phyloP scores from a whole-genome alignment of 2,888 invertebrate genomes.

The Chalcosyrphus nemorum region DNA sequence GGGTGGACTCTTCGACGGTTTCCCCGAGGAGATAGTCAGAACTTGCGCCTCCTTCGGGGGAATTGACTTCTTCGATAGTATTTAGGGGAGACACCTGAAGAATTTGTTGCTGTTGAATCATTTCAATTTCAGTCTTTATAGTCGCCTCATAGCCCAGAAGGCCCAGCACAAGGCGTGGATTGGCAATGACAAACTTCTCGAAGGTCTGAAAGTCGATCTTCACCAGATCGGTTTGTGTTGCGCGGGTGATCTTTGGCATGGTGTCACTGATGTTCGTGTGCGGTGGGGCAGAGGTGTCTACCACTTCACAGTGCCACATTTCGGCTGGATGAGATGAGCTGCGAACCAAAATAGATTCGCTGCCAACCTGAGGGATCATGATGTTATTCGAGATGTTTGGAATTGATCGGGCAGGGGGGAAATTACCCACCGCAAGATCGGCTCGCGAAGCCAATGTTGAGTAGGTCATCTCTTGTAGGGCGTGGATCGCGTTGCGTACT shows the following conservation, averaged over 20 bases:
- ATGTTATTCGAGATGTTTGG: conserved; percentile 86
- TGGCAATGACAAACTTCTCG: conserved; percentile 85
- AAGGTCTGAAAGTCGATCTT: conserved; percentile 80
- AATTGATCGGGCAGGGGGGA: conserved; percentile 91
- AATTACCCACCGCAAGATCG: conserved; percentile 81
- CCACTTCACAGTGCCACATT: conserved; percentile 89
- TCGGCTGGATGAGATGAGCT: conserved; percentile 93
- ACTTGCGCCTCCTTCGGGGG: conserved; percentile 76
- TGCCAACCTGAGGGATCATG: conserved; percentile 77
- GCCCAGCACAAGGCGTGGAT: conserved; percentile 88
- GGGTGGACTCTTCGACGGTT: conserved; percentile 74
- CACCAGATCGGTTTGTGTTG: conserved; percentile 80
- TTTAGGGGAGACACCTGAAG: conserved; percentile 79
- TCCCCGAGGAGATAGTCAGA: conserved; percentile 76
- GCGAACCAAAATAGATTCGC: conserved; percentile 84
- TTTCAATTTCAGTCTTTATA: conserved; percentile 80
- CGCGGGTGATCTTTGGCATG: conserved; percentile 74
- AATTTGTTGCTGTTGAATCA: conserved; percentile 80
- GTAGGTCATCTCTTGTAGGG: conserved; percentile 89
- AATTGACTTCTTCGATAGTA: conserved; percentile 80
- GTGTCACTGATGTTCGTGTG: neutral
- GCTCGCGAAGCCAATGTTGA: conserved; percentile 83
- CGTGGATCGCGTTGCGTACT: conserved; percentile 92
- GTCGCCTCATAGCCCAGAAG: conserved; percentile 88
- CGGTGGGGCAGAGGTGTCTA: conserved; percentile 58